Evolutionary conservation across 2,113 vertebrate species (phyloP).

Genomic region (Hemibates koningsi): DNA sequence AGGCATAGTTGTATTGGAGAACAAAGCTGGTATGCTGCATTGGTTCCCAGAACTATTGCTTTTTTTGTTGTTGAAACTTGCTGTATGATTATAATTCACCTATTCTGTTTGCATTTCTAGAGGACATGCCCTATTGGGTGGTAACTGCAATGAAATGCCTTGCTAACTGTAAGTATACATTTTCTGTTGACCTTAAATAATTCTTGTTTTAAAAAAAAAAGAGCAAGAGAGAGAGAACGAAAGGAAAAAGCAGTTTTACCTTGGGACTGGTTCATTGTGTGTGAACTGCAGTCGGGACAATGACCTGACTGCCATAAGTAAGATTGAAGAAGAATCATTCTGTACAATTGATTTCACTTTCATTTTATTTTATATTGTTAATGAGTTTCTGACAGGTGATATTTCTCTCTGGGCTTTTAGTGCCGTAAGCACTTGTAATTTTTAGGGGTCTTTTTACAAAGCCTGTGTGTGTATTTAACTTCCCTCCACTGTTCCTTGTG

Average conservation of each 20-base stretch:
- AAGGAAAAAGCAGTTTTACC: not conserved
- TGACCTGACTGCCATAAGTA: not conserved
- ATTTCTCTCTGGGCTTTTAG: not conserved
- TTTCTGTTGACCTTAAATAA: not conserved
- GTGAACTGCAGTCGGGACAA: not conserved
- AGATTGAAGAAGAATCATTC: not conserved
- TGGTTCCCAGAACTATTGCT: not conserved
- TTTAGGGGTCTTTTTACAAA: not conserved
- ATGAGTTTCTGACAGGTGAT: not conserved
- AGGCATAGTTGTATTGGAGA: constrained; percentile 58
- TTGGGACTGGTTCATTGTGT: not conserved
- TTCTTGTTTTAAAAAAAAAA: not conserved
- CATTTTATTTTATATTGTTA: not conserved
- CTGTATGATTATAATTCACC: not conserved
- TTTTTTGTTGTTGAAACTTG: not conserved
- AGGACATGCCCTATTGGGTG: constrained; percentile 66
- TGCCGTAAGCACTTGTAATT: not conserved
- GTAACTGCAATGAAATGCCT: constrained; percentile 65
- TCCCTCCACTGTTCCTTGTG: not conserved
- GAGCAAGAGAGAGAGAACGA: not conserved
- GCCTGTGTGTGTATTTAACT: not conserved
- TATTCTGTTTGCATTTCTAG: constrained; percentile 6
- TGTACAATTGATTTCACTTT: not conserved
- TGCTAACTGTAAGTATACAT: constrained; percentile 54
- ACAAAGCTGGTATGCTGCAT: constrained; percentile 49